phyloP scores from a whole-genome alignment of 2,888 invertebrate genomes.

The Agrypnus murinus region DNA sequence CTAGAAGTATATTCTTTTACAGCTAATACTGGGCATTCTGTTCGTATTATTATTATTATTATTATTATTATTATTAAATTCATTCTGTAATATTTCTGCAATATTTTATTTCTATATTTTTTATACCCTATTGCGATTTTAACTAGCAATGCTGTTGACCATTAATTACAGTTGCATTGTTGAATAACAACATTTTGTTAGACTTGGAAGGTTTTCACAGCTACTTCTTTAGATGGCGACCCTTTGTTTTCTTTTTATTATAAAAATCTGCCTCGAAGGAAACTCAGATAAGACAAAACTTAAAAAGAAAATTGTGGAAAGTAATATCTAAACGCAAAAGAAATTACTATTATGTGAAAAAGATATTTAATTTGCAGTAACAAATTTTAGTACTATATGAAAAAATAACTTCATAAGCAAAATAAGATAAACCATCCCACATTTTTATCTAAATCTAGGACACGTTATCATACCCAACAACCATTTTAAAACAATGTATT shows the following conservation, averaged over 20 bases:
- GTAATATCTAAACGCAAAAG: neutral
- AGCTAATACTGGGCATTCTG: too few species aligned
- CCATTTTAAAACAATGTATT: constrained; percentile 38
- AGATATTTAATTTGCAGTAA: neutral
- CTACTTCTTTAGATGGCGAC: too few species aligned
- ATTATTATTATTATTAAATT: too few species aligned
- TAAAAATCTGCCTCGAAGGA: constrained; percentile 15
- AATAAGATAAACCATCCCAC: neutral
- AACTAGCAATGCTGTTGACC: too few species aligned
- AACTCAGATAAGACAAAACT: neutral
- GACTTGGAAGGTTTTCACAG: too few species aligned
- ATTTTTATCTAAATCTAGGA: neutral
- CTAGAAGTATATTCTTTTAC: too few species aligned
- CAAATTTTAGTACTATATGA: neutral
- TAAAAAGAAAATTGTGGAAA: constrained; percentile 1
- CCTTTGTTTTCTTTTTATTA: constrained; percentile 28
- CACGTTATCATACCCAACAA: neutral
- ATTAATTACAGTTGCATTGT: too few species aligned
- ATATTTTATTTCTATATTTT: too few species aligned
- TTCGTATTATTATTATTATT: too few species aligned
- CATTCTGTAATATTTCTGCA: too few species aligned
- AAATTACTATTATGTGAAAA: neutral
- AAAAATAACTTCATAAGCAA: neutral
- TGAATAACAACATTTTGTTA: too few species aligned
- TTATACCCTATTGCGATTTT: too few species aligned